phyloP scores from a whole-genome alignment of 2,888 invertebrate genomes.

The Electrophaes corylata region DNA sequence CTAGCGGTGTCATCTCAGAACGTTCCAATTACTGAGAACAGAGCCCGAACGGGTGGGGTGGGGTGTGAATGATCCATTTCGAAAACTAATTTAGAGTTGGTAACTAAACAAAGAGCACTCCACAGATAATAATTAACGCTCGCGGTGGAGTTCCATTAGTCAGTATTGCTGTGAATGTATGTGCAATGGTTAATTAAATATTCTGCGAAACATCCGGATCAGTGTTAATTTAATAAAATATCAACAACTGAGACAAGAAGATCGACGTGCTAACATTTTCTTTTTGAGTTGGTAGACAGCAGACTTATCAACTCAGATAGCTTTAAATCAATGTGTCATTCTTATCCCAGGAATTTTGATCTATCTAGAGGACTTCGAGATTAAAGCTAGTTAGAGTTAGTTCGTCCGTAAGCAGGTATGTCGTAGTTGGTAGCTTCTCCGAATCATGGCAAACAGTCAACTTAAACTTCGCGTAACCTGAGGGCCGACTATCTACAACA shows the following conservation, averaged over 20 bases:
- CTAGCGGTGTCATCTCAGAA: slow-evolving; percentile 83
- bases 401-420: no score
- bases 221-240: slow-evolving; percentile 28
- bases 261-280: neutral
- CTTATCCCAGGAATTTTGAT: no score
- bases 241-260: neutral
- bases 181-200: slow-evolving; percentile 70
- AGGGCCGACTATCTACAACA: no score
- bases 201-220: slow-evolving; percentile 58
- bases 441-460: no score
- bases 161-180: slow-evolving; percentile 75
- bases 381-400: no score
- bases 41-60: slow-evolving; percentile 51
- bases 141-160: slow-evolving; percentile 82
- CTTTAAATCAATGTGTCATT: no score
- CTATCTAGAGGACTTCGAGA: no score
- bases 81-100: slow-evolving; percentile 85
- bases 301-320: no score
- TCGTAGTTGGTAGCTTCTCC: no score
- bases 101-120: slow-evolving; percentile 85
- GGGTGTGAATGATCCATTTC: slow-evolving; percentile 85
- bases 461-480: no score
- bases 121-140: slow-evolving; percentile 84
- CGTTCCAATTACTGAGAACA: slow-evolving; percentile 80
- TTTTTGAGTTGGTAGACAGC: no score